These are phyloP conservation scores for Zaprionus lineosus DNA, from an alignment of 2,888 invertebrate species.

Conservation along the genomic window DNA sequence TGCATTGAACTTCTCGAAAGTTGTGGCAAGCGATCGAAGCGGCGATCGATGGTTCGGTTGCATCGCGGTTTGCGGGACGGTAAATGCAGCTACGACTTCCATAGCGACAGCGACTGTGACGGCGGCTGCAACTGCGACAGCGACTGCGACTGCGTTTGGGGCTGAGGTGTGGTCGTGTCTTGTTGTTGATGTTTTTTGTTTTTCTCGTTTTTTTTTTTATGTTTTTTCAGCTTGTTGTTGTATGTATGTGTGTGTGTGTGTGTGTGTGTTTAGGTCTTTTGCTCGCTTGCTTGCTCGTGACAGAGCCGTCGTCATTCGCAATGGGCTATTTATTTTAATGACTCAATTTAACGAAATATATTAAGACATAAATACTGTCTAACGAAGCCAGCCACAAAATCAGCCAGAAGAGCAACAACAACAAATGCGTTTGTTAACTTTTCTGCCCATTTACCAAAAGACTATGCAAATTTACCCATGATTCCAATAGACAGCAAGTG, in stretches of 20 bases:
- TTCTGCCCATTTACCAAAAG: constrained; percentile 34
- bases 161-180: constrained; percentile 55
- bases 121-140: constrained; percentile 2
- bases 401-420: constrained; percentile 13
- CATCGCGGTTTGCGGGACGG: not conserved
- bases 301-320: constrained; percentile 60
- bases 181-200: constrained; percentile 19
- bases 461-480: constrained; percentile 58
- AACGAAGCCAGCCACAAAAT: constrained; percentile 52
- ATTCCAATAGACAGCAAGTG: constrained; percentile 24
- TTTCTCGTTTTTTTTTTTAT: constrained; percentile 11
- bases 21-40: constrained; percentile 43
- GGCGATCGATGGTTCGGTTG: constrained; percentile 30
- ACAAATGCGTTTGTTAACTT: constrained; percentile 32
- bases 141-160: constrained; percentile 20
- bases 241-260: constrained; percentile 14
- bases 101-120: no score
- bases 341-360: constrained; percentile 81
- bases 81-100: no score
- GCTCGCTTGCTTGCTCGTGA: constrained; percentile 60
- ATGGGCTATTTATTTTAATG: constrained; percentile 80
- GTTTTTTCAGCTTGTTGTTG: constrained; percentile 6
- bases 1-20: constrained; percentile 58
- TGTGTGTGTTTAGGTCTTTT: no score
- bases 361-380: constrained; percentile 76